Evolutionary conservation across 2,888 invertebrate species (phyloP), one percentile per base, ranked within the genome.

Genomic region (Eilema griseolum): DNA sequence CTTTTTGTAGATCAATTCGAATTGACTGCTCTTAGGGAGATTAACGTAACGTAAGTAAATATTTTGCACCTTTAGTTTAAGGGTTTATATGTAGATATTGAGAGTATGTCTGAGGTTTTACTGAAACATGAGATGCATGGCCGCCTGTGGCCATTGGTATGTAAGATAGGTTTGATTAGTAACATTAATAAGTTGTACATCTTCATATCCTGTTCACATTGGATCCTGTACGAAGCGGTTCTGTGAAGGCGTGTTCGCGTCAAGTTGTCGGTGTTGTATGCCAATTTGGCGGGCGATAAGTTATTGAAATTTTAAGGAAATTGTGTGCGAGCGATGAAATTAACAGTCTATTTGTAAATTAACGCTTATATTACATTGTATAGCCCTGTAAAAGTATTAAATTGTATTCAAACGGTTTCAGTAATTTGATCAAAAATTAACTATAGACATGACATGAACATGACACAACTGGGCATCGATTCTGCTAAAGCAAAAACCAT

Each of bases 21-120:
- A 90, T 91, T 90, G 93, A 94, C 93, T 93, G 92, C 89, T 90
- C 87, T 88, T 91, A 92, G 91, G 89, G 92, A 92, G 92, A 93
- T 93, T 93, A 92, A 93, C 87, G 80, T 91, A 90, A 85, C 86
- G 82, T 93, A 93, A 92, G 93, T 89, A 83, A 88, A 88, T 86
- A 86, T 86, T 89, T 90, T 90, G 90, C 92, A 93, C 85, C 81
- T 88, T 89, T 89, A 90, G 84, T 88, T 88, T 90, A 89, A 92
- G 90, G 81, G 87, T 87, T n/a, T 86, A 84, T 78, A 78, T 84
- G 81, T 85, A 83, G 77, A 80, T 82, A 83, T 66, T 70, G 74
- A 71, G 74, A 60, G 71, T 76, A 75, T 70, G 83, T 75, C 69
- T 76, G 64, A 74, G 75, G 76, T 78, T 79, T 80, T 76, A 79